Percentiles rank a stretch among this genome's conserved stretches.
These are phyloP conservation scores for Arothron firmamentum DNA, from an alignment of 2,113 vertebrate genomes.

Conservation along the genomic window DNA sequence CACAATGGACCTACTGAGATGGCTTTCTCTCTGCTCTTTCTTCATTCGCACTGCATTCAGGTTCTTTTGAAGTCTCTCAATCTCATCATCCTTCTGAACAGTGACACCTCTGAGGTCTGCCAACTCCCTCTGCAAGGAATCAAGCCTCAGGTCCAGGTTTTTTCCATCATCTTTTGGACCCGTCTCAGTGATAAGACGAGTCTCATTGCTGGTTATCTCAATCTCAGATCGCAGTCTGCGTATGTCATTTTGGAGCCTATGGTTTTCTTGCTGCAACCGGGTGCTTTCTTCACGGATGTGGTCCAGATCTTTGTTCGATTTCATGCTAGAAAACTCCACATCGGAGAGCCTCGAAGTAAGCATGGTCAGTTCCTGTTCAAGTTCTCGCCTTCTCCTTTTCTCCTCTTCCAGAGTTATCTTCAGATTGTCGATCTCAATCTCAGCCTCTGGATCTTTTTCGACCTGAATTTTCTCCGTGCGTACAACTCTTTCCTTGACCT, in stretches of 20 bases:
- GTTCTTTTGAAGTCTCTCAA: slow-evolving; percentile 85
- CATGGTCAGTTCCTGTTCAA: slow-evolving; percentile 79
- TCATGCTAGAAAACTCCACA: slow-evolving; percentile 91
- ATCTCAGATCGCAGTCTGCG: slow-evolving; percentile 88
- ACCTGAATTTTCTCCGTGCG: slow-evolving; percentile 92
- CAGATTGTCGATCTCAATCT: slow-evolving; percentile 87
- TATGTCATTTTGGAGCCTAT: slow-evolving; percentile 86
- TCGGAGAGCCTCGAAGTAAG: slow-evolving; percentile 82
- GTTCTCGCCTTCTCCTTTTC: slow-evolving; percentile 77
- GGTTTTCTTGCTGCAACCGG: slow-evolving; percentile 89
- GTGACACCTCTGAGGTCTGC: slow-evolving; percentile 82
- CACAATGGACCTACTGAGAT: slow-evolving; percentile 90
- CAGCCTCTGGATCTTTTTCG: slow-evolving; percentile 85
- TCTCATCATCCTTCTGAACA: slow-evolving; percentile 85
- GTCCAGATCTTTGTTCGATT: slow-evolving; percentile 89
- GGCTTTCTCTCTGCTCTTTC: slow-evolving; percentile 92
- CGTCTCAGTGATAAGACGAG: slow-evolving; percentile 78
- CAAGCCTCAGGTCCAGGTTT: slow-evolving; percentile 82
- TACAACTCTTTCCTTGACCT: slow-evolving; percentile 92
- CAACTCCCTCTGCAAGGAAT: slow-evolving; percentile 84
- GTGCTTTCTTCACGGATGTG: slow-evolving; percentile 90
- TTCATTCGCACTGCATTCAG: slow-evolving; percentile 83
- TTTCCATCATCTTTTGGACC: slow-evolving; percentile 71
- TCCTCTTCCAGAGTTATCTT: slow-evolving; percentile 86
- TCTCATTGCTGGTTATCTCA: slow-evolving; percentile 85